Conservation (phyloP, 2,888 invertebrate species). For the Orgyia antiqua region DNA sequence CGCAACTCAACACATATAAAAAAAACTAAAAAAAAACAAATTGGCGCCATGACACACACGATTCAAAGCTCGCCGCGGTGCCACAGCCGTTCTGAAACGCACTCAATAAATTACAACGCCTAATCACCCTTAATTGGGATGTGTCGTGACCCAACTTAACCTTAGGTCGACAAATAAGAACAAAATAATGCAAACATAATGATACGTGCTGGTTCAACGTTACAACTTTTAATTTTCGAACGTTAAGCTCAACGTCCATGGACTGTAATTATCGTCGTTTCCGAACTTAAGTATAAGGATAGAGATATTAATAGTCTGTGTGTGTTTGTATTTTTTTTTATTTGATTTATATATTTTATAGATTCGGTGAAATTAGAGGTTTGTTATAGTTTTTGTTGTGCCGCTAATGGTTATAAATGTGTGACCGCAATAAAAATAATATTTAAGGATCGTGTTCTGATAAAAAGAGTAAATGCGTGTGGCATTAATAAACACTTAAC, state of each 20-base stretch:
- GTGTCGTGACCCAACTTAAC: conserved; percentile 76
- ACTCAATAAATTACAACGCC: conserved; percentile 72
- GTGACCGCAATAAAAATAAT: conserved; percentile 40
- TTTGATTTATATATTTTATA: conserved; percentile 70
- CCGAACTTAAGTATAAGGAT: conserved; percentile 72
- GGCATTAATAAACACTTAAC: conserved; percentile 7
- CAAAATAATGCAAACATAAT: conserved; percentile 74
- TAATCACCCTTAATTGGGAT: conserved; percentile 76
- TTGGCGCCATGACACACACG: conserved; percentile 54
- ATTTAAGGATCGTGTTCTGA: conserved; percentile 13
- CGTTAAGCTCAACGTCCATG: conserved; percentile 53
- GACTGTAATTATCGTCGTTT: conserved; percentile 70
- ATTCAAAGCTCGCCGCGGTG: conserved; percentile 53
- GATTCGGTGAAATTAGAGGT: conserved; percentile 65
- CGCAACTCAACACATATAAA: conserved; percentile 58
- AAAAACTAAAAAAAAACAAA: conserved; percentile 35
- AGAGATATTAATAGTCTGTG: conserved; percentile 69
- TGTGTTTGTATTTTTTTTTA: conserved; percentile 51
- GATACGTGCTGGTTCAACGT: conserved; percentile 59
- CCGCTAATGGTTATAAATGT: conserved; percentile 67
- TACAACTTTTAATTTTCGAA: conserved; percentile 68
- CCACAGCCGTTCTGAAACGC: conserved; percentile 49
- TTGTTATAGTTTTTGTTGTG: conserved; percentile 52
- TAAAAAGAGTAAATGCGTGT: conserved; percentile 17
- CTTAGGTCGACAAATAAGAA: conserved; percentile 63